Percentiles rank a stretch among this genome's conserved stretches.
Conservation (phyloP, 2,888 invertebrate genomes). For the Copidosoma aretas region DNA sequence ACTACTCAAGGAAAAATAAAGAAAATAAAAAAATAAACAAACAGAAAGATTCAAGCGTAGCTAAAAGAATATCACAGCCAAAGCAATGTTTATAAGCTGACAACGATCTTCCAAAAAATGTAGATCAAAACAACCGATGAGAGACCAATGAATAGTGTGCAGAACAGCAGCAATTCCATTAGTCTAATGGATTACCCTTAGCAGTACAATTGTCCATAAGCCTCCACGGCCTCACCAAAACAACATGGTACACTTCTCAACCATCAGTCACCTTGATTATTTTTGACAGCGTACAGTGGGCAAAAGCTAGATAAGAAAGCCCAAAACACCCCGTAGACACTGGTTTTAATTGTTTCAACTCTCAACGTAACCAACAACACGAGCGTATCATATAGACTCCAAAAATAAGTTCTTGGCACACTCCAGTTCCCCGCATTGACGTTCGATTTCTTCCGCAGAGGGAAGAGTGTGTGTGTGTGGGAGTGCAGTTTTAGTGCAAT, state of each 20-base stretch:
- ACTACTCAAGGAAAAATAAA: constrained; percentile 2
- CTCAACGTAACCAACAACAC: background rate
- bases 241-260: no score
- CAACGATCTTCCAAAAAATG: background rate
- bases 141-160: background rate
- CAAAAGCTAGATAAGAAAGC: no score
- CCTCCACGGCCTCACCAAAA: no score
- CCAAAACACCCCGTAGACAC: no score
- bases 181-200: background rate
- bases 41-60: no score
- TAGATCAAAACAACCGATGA: background rate
- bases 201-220: no score
- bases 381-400: constrained; percentile 13
- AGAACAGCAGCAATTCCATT: background rate
- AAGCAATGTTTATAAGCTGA: background rate
- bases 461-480: background rate
- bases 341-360: background rate
- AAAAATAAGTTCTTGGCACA: constrained; percentile 17
- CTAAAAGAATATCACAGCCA: background rate
- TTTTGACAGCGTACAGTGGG: no score
- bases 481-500: no score
- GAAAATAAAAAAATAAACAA: background rate
- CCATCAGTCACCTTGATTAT: no score
- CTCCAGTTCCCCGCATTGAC: constrained; percentile 8
- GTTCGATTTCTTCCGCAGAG: constrained; percentile 17